These are phyloP conservation scores for Hydrolagus colliei DNA, from an alignment of 2,797 vertebrate species.

Conservation along the genomic window DNA sequence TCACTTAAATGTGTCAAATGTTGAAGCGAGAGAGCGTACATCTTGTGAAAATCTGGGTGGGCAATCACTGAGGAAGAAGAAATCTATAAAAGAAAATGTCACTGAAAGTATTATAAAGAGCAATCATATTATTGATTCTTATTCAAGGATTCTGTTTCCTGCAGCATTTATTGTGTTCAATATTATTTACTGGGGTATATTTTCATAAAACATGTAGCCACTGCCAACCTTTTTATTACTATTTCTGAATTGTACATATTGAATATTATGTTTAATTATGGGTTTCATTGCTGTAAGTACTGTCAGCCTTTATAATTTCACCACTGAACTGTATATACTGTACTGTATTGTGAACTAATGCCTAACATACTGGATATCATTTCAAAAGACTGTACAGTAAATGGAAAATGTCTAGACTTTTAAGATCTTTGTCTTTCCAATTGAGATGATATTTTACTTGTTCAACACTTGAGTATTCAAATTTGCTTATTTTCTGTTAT, in stretches of 20 bases:
- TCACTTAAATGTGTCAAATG: constrained; percentile 13
- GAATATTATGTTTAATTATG: constrained; percentile 12
- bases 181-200: constrained; percentile 82
- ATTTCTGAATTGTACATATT: background rate
- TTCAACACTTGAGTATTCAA: background rate
- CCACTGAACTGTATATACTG: background rate
- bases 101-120: constrained; percentile 72
- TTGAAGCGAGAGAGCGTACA: constrained; percentile 38
- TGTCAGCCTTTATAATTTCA: background rate
- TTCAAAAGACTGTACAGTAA: constrained; percentile 2
- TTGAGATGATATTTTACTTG: background rate
- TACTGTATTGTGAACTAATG: background rate
- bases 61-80: constrained; percentile 58
- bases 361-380: background rate
- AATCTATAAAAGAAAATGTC: constrained; percentile 62
- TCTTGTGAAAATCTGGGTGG: constrained; percentile 47
- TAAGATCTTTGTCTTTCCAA: background rate
- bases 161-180: constrained; percentile 80
- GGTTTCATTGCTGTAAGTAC: background rate
- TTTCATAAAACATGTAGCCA: constrained; percentile 53
- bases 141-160: constrained; percentile 80
- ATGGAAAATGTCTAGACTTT: background rate
- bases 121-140: constrained; percentile 82
- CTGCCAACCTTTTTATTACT: constrained; percentile 36
- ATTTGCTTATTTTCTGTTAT: background rate